Base-by-base conservation (phyloP, 2,888 invertebrate genomes). In the Heliconius aoede region DNA sequence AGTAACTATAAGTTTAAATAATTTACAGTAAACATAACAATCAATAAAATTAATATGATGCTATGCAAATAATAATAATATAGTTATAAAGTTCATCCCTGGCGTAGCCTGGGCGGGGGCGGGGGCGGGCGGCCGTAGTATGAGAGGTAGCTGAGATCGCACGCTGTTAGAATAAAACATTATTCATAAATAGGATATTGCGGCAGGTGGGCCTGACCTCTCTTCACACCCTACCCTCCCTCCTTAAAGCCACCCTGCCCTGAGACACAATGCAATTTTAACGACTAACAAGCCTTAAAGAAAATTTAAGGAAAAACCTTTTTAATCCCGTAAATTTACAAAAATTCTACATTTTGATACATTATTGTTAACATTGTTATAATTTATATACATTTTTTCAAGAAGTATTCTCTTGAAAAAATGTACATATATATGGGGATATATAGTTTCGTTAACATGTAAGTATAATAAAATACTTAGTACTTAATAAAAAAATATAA, bases 181-280 rank as follows among this genome's bases (percentile, higher is more conserved):
- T 94, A 93, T 94, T 94, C 94, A 94, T 94, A 94, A 94, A 93
- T 92, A 93, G 93, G 90, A 91, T 91, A 93, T 93, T 93, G 93
- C 91, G 89, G 88, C 90, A 90, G 89, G 88, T 87, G 78, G 82
- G 83, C 84, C 82, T 80, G 79, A 82, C 77, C 76, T 79, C 80
- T 69, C 79, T 58, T 78, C 76, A 73, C 72, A 74, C 74, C 78
- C 76, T 78, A 73, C 76, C 77, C 81, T 78, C 73, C 80, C 76
- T 75, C 79, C 71, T 62, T 67, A 76, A 78, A 78, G 76, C 83
- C 82, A 74, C 78, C 79, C 76, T 67, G 67, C 79, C 67, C 77
- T 69, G 64, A 71, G 76, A 78, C 74, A 82, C 84, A 82, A 83
- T 84, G 83, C 84, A 84, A 82, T 83, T 82, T 82, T 80, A 80